Percentiles rank a stretch among this genome's conserved stretches.
These are phyloP conservation scores for Oceanodroma leucorhoa DNA, from an alignment of 2,797 vertebrate species.

Conservation along the genomic window DNA sequence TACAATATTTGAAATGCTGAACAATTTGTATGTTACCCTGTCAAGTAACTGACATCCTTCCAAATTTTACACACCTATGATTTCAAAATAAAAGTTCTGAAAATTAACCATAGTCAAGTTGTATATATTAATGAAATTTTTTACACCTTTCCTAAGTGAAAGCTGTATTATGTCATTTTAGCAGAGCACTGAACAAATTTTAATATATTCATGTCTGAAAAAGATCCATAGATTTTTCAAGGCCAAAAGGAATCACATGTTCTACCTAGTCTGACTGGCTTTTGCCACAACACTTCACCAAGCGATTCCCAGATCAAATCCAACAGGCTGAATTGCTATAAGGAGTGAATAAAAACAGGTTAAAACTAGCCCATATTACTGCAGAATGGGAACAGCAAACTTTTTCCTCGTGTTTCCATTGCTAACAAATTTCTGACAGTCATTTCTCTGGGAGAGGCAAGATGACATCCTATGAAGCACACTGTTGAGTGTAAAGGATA, in stretches of 20 bases:
- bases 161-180: not conserved
- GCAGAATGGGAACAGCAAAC: not conserved
- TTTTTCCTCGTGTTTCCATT: not conserved
- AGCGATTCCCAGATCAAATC: not conserved
- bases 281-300: not conserved
- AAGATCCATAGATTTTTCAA: not conserved
- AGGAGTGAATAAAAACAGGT: not conserved
- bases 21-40: not conserved
- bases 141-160: not conserved
- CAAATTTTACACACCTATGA: not conserved
- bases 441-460: not conserved
- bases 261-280: not conserved
- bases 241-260: not conserved
- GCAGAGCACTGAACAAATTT: not conserved
- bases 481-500: not conserved
- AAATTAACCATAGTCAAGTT: not conserved
- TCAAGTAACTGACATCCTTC: not conserved
- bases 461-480: not conserved
- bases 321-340: not conserved
- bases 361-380: not conserved
- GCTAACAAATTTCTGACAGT: not conserved
- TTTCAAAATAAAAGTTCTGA: not conserved
- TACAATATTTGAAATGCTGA: not conserved
- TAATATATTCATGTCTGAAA: not conserved
- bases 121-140: not conserved